A percentile compares a stretch with the other conserved stretches of the same genome.
phyloP scores from a whole-genome alignment of 92 coral and sea anemone species.

The Porites evermanni region DNA sequence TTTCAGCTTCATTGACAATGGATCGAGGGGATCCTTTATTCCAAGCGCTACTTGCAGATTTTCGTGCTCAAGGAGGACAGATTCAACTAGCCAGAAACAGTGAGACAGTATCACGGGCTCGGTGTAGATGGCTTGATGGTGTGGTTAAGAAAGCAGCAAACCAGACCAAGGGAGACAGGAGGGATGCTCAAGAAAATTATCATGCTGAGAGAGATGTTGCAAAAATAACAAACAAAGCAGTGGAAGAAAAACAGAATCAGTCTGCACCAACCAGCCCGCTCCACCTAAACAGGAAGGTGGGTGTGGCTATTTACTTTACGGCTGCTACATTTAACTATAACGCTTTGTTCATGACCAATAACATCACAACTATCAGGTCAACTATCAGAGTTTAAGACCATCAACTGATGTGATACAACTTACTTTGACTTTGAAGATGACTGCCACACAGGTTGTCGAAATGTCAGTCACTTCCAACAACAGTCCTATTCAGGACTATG shows the following conservation, averaged over 20 bases:
- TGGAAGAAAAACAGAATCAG: neutral
- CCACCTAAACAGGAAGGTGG: conserved; percentile 72
- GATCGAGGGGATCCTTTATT: conserved; percentile 51
- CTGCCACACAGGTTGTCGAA: too few relatives aligned
- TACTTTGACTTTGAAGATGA: too few relatives aligned
- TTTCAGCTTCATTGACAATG: conserved; percentile 70
- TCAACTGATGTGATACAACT: too few relatives aligned
- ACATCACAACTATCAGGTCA: too few relatives aligned
- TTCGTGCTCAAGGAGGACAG: conserved; percentile 94
- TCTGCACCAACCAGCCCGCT: conserved; percentile 49
- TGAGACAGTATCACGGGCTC: conserved; percentile 26
- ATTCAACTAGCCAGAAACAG: conserved; percentile 60
- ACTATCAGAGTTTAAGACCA: too few relatives aligned
- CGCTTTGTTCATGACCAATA: too few relatives aligned
- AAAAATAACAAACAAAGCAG: neutral
- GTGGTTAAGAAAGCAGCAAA: neutral
- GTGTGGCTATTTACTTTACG: neutral
- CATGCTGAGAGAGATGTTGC: neutral
- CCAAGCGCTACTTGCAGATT: conserved; percentile 79
- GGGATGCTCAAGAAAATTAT: neutral
- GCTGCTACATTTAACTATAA: too few relatives aligned
- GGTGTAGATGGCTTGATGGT: conserved; percentile 32
- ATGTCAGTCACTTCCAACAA: too few relatives aligned
- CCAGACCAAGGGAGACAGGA: neutral
- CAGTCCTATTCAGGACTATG: too few relatives aligned